phyloP scores from a whole-genome alignment of 2,797 vertebrate genomes.

The Rhinogobio ventralis region DNA sequence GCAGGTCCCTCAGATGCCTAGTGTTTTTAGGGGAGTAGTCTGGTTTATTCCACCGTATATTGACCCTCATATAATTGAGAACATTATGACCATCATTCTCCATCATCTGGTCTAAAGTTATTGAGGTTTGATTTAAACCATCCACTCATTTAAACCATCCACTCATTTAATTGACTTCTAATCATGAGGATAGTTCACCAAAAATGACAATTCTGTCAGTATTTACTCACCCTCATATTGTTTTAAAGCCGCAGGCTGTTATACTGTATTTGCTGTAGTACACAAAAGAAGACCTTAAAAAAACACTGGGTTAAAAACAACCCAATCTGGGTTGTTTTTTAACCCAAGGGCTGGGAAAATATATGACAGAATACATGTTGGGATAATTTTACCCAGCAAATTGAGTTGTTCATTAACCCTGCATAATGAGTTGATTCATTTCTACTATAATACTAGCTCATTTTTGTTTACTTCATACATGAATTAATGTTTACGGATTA shows the following conservation, averaged over 20 bases:
- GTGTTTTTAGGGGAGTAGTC: slow-evolving; percentile 2
- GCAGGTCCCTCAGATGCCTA: background rate
- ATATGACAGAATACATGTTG: too few species aligned
- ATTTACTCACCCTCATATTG: background rate
- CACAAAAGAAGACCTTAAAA: background rate
- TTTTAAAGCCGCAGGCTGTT: background rate
- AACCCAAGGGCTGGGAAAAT: too few species aligned
- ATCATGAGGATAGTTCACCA: background rate
- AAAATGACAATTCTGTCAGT: background rate
- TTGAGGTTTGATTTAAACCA: slow-evolving; percentile 30
- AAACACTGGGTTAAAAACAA: too few species aligned
- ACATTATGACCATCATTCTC: background rate
- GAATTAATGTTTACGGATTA: too few species aligned
- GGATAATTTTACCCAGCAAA: too few species aligned
- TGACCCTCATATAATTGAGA: background rate
- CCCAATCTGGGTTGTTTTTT: too few species aligned
- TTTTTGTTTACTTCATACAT: too few species aligned
- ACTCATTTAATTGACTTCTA: background rate
- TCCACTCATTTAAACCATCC: slow-evolving; percentile 25
- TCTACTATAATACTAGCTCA: too few species aligned
- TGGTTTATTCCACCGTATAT: background rate
- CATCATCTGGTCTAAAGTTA: background rate
- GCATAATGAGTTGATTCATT: too few species aligned
- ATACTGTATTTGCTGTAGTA: background rate
- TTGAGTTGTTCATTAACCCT: too few species aligned